Percentiles rank a stretch among this genome's conserved stretches.
Conservation (phyloP, 1,140 invertebrate genomes). For the Meloidogyne exigua region DNA sequence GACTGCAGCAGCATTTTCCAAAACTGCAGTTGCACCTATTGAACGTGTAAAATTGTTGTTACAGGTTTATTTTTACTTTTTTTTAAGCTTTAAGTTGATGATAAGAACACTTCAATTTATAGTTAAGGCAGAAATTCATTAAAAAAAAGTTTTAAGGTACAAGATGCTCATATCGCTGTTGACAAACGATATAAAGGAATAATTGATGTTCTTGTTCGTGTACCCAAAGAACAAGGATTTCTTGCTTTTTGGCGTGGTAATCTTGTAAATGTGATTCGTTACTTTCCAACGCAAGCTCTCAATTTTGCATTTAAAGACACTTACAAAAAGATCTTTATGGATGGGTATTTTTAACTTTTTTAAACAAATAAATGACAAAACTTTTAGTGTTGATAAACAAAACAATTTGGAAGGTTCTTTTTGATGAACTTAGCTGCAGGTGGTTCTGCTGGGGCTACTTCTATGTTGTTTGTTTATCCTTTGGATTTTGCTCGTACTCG, state of each 20-base stretch:
- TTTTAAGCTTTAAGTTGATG: not conserved
- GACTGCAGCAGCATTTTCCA: conserved; percentile 82
- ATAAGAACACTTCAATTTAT: too few species aligned
- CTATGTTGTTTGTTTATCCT: conserved; percentile 65
- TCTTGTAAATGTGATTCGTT: conserved; percentile 58
- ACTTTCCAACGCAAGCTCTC: conserved; percentile 63
- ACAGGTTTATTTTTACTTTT: conserved; percentile 56
- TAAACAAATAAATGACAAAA: not conserved
- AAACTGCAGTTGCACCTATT: conserved; percentile 71
- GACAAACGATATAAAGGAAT: conserved; percentile 67
- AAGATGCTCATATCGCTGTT: conserved; percentile 74
- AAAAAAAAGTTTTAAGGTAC: conserved; percentile 54
- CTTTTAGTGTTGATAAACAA: conserved; percentile 76
- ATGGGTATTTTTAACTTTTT: conserved; percentile 30
- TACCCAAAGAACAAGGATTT: conserved; percentile 60
- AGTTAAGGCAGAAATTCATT: too few species aligned
- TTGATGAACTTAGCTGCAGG: conserved; percentile 68
- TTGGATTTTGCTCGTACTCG: conserved; percentile 65
- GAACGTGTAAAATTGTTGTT: conserved; percentile 66
- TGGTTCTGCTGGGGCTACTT: conserved; percentile 65
- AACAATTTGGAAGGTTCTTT: conserved; percentile 83
- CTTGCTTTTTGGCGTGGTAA: conserved; percentile 61
- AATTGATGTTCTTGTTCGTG: conserved; percentile 57
- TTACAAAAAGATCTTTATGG: conserved; percentile 61
- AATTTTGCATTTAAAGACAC: conserved; percentile 64